These are phyloP conservation scores for Streptopelia turtur DNA, from an alignment of 2,797 vertebrate genomes.

Conservation along the genomic window DNA sequence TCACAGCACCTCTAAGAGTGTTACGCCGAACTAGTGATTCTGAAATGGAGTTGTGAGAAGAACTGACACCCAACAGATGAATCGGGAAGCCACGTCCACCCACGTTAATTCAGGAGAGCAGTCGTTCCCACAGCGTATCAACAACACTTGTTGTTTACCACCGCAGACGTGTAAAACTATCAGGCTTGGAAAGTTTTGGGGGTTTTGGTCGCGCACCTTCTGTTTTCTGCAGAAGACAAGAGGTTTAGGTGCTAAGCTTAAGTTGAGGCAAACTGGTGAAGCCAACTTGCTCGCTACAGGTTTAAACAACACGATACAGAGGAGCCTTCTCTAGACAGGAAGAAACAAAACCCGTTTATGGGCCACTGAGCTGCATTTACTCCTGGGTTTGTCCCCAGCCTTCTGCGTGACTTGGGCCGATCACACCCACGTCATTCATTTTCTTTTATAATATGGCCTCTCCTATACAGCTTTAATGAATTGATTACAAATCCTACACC, in stretches of 20 bases:
- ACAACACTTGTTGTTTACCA: not conserved
- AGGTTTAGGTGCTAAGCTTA: not conserved
- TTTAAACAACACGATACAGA: not conserved
- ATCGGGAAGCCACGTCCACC: not conserved
- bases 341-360: not conserved
- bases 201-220: not conserved
- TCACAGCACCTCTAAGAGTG: not conserved
- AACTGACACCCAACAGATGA: not conserved
- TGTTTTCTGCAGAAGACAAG: not conserved
- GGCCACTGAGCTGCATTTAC: not conserved
- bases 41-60: not conserved
- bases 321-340: not conserved
- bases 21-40: not conserved
- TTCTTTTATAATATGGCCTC: not conserved
- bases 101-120: not conserved
- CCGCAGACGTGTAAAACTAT: not conserved
- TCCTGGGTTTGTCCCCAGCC: not conserved
- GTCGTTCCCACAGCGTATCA: fast-evolving
- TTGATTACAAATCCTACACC: not conserved
- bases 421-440: not conserved
- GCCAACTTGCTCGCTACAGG: not conserved
- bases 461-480: not conserved
- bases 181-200: not conserved
- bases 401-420: not conserved
- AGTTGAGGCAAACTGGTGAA: not conserved